phyloP scores from a whole-genome alignment of 2,113 vertebrate genomes.

The Sebastes schlegelii region DNA sequence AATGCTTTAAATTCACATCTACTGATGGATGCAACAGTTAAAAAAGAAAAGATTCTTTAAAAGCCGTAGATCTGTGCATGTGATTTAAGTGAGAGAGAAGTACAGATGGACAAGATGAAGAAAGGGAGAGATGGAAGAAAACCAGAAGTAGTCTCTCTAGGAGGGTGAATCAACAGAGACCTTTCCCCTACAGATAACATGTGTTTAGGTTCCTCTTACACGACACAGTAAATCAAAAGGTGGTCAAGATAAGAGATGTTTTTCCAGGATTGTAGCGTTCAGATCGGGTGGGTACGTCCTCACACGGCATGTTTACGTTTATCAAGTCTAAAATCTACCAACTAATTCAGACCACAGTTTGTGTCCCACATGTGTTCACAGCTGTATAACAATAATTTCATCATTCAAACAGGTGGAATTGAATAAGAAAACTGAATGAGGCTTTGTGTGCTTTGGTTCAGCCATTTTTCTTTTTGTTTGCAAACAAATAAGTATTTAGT shows the following conservation, averaged over 20 bases:
- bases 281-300: background rate
- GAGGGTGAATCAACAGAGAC: slow-evolving; percentile 25
- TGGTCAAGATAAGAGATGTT: background rate
- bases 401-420: background rate
- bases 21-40: background rate
- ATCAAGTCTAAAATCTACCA: background rate
- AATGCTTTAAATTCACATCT: background rate
- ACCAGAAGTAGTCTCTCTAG: background rate
- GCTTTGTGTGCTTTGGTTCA: too few species aligned
- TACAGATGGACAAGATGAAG: background rate
- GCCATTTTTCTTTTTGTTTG: too few species aligned
- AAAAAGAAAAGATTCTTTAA: background rate
- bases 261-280: background rate
- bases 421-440: too few species aligned
- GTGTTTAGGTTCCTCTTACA: background rate
- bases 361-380: background rate
- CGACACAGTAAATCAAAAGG: background rate
- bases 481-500: too few species aligned
- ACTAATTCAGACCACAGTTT: background rate
- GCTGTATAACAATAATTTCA: background rate
- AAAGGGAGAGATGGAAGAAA: background rate
- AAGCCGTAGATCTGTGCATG: background rate
- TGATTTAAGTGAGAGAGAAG: background rate
- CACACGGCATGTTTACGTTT: background rate
- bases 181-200: slow-evolving; percentile 42